Evolutionary conservation across 2,797 vertebrate genomes (phyloP).

Genomic region (Dermochelys coriacea): DNA sequence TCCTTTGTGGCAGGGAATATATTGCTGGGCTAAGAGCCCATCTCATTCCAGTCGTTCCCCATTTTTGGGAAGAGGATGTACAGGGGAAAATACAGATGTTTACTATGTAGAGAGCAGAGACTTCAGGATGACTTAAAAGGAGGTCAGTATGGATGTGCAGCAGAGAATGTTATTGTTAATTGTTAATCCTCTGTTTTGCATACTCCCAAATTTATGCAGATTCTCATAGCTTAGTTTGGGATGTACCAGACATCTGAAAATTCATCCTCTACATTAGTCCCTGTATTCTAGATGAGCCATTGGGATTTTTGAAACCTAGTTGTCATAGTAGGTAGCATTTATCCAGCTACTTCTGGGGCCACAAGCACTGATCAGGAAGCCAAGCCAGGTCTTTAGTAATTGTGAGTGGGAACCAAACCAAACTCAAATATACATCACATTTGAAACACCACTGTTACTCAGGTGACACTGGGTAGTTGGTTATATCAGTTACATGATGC

Average conservation of each 20-base stretch:
- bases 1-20: background rate
- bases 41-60: background rate
- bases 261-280: background rate
- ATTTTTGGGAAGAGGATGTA: no score
- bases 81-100: background rate
- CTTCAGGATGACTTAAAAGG: background rate
- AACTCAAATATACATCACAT: background rate
- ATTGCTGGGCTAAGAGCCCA: background rate
- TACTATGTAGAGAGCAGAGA: background rate
- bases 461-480: background rate
- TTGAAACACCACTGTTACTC: background rate
- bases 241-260: background rate
- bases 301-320: background rate
- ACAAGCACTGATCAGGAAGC: background rate
- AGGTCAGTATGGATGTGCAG: background rate
- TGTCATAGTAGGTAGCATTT: background rate
- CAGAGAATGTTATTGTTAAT: no score
- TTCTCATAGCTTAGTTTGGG: background rate
- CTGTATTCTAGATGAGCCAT: background rate
- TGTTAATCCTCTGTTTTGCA: background rate
- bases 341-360: background rate
- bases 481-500: background rate
- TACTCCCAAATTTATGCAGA: background rate
- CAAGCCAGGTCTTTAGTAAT: background rate
- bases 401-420: background rate